Conservation (phyloP, 2,797 vertebrate species). For the Pteronotus mesoamericanus region DNA sequence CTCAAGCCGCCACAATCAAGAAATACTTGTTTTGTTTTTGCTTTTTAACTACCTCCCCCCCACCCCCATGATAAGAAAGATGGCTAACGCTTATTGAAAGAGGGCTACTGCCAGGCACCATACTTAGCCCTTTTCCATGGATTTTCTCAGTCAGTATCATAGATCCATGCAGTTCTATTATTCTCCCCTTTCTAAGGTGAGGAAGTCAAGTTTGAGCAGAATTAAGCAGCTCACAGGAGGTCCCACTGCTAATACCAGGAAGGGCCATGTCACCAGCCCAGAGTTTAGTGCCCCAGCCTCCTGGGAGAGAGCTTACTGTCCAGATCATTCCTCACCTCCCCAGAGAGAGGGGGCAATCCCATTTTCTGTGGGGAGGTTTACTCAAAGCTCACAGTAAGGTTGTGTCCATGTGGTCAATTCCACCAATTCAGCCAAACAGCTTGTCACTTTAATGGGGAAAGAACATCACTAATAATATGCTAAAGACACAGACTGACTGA, state of each 20-base stretch:
- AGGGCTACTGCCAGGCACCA: fast-evolving
- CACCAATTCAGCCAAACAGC: not conserved
- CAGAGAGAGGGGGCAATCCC: not conserved
- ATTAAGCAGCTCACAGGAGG: not conserved
- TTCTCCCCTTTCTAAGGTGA: not conserved
- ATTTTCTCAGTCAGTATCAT: not conserved
- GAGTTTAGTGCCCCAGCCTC: not conserved
- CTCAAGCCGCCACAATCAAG: not conserved
- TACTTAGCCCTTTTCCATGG: not conserved
- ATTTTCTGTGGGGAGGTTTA: not conserved
- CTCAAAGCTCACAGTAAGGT: not conserved
- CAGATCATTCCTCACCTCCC: not conserved
- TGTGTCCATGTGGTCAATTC: fast-evolving
- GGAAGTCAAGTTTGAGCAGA: not conserved
- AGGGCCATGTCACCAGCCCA: not conserved
- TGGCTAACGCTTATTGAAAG: not conserved
- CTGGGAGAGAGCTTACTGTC: not conserved
- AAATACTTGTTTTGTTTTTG: not conserved
- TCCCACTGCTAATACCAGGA: not conserved
- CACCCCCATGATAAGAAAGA: not conserved
- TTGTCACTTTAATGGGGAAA: not conserved
- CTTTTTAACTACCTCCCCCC: not conserved
- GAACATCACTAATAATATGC: not conserved
- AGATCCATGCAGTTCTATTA: not conserved
- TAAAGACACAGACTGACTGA: not conserved